Percentiles rank a stretch among this genome's conserved stretches.
phyloP scores from a whole-genome alignment of 2,888 invertebrate genomes.

The Rhodophaea formosa region DNA sequence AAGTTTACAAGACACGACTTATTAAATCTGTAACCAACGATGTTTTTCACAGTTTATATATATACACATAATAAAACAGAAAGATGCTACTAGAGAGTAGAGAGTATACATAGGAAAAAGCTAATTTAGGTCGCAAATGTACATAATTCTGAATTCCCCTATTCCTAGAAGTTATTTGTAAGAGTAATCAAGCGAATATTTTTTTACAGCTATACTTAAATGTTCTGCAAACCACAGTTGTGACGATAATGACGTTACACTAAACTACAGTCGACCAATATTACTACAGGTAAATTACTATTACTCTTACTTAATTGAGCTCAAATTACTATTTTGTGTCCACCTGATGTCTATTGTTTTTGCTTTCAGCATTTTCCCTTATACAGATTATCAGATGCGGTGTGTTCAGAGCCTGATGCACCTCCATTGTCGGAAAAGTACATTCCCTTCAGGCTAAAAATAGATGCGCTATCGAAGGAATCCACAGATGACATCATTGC shows the following conservation, averaged over 20 bases:
- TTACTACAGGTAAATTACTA: slow-evolving; percentile 84
- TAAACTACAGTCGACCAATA: slow-evolving; percentile 88
- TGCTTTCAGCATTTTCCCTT: slow-evolving; percentile 95
- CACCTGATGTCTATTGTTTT: no score
- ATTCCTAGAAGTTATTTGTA: no score
- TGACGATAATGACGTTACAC: slow-evolving; percentile 50
- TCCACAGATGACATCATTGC: slow-evolving; percentile 85
- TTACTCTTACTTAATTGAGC: neutral
- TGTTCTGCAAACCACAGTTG: slow-evolving; percentile 51
- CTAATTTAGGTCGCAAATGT: no score
- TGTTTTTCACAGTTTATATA: no score
- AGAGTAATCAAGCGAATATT: neutral
- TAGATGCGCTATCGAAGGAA: slow-evolving; percentile 93
- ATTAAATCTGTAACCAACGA: no score
- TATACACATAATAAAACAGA: no score
- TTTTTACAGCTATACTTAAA: slow-evolving; percentile 51
- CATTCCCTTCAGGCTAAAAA: slow-evolving; percentile 87
- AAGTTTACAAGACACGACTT: no score
- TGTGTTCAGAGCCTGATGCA: slow-evolving; percentile 90
- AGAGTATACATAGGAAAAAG: no score
- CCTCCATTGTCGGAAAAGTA: slow-evolving; percentile 86
- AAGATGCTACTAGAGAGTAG: no score
- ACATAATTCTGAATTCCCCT: no score
- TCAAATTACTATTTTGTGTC: neutral
- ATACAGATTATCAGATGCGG: slow-evolving; percentile 90